Base-by-base conservation (phyloP, 2,113 vertebrate genomes). In the Pterocles orientalis region DNA sequence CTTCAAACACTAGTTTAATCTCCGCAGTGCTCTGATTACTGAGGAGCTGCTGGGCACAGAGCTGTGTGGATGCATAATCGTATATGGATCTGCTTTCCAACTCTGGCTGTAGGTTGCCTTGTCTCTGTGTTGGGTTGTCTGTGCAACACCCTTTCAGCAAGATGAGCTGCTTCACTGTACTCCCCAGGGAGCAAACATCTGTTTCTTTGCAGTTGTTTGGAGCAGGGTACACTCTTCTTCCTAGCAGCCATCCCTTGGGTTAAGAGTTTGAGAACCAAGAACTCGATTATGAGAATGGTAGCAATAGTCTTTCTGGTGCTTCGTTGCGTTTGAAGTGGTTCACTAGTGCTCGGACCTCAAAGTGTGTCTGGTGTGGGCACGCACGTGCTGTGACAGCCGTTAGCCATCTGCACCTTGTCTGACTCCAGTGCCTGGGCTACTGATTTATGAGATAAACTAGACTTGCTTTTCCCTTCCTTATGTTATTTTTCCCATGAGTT, bases 101-200 rank as follows among this genome's bases (percentile, higher is more conserved):
- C 51, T 83, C 36, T 53, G 60, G 24, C 20, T 33, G 20, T 77
- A 58, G 34, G 41, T 73, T 81, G 28, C 41, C 39, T 70, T 51
- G 47, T 61, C 34, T 71, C 28, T 56, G 10, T 81, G 72, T 36
- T 0, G 11, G 51, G 50, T 54, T 0, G 0, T 62, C 54, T 69
- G 29, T 66, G 13, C 54, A 17, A 64, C 28, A 34, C 7, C 12
- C 31, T 50, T 77, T 65, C 29, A 68, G 43, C 54, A 86, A 80
- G 92, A 50, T 4, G 28, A 80, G 43, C 8, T 5, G 8, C 43
- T 82, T 75, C 21, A 26, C 15, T 64, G 60, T n/a, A 0, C 34
- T 86, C 47, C 21, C n/a, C 26, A 7, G 51, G 77, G 72, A 75
- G n/a, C 36, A 70, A 77, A 33, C 0, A 0, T 8, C 0, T 5